phyloP scores from a whole-genome alignment of 2,113 vertebrate genomes.

The Gavialis gangeticus region DNA sequence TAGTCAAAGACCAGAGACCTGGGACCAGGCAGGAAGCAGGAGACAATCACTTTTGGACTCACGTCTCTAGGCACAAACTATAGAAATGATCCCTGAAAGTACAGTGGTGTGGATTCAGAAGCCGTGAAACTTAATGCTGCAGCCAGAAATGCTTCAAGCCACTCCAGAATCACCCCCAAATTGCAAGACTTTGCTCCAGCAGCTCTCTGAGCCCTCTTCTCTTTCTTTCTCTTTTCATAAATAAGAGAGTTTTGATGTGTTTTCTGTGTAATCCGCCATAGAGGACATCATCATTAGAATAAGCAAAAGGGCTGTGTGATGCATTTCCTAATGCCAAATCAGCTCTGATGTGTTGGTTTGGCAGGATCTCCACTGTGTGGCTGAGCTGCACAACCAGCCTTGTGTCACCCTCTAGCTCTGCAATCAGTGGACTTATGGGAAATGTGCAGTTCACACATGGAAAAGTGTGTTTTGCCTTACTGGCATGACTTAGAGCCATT shows the following conservation, averaged over 20 bases:
- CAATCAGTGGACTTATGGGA: neutral
- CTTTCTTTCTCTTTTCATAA: neutral
- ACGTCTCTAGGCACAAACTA: too few species aligned
- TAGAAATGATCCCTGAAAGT: too few species aligned
- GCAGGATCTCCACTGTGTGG: neutral
- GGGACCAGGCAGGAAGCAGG: too few species aligned
- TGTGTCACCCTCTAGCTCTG: neutral
- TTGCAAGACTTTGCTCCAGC: too few species aligned
- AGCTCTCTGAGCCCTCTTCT: neutral
- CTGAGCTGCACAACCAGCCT: neutral
- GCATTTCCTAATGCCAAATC: neutral
- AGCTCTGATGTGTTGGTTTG: neutral
- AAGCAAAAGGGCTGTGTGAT: neutral
- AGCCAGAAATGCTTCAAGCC: neutral
- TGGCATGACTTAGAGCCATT: neutral
- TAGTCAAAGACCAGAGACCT: too few species aligned
- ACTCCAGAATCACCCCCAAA: too few species aligned
- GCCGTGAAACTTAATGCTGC: neutral
- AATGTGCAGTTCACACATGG: neutral
- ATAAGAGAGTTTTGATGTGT: neutral
- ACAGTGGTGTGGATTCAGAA: neutral
- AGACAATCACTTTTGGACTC: too few species aligned
- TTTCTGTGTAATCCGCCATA: neutral
- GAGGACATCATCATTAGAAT: neutral
- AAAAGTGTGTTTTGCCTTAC: neutral